A percentile compares a stretch with the other conserved stretches of the same genome.
Evolutionary conservation across 2,797 vertebrate species (phyloP).

Genomic region (Meda fulgida): DNA sequence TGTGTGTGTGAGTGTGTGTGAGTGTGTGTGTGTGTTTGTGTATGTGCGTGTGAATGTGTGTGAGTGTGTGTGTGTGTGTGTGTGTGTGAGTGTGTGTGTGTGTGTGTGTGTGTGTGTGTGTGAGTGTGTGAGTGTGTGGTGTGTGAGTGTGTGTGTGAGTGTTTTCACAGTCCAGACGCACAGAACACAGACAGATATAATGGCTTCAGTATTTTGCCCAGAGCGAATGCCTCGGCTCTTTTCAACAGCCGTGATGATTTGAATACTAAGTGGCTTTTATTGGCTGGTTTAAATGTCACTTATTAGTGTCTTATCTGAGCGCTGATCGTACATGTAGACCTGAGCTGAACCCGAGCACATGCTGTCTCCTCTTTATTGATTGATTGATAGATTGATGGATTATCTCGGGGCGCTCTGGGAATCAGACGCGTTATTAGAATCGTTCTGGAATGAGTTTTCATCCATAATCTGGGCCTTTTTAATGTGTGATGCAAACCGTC

Average conservation of each 20-base stretch:
- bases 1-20: no score
- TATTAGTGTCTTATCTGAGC: not conserved
- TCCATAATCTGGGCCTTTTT: conserved; percentile 47
- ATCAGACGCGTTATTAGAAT: not conserved
- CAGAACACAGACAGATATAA: not conserved
- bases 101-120: no score
- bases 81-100: no score
- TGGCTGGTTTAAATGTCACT: not conserved
- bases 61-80: no score
- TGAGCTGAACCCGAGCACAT: no score
- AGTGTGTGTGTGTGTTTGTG: no score
- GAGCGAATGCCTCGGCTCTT: not conserved
- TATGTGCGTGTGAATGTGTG: no score
- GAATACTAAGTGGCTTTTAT: conserved; percentile 32
- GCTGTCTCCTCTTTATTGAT: not conserved
- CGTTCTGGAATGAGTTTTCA: conserved; percentile 14
- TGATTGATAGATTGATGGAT: not conserved
- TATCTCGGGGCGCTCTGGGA: not conserved
- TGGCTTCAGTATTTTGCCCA: not conserved
- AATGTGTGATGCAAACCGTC: conserved; percentile 44
- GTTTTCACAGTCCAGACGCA: conserved; percentile 8
- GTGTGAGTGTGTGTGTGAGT: not conserved
- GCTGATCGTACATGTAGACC: not conserved
- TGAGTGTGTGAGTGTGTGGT: no score
- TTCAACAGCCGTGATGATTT: conserved; percentile 1